Evolutionary conservation across 2,888 invertebrate genomes (phyloP).

Genomic region (Antitype chi): DNA sequence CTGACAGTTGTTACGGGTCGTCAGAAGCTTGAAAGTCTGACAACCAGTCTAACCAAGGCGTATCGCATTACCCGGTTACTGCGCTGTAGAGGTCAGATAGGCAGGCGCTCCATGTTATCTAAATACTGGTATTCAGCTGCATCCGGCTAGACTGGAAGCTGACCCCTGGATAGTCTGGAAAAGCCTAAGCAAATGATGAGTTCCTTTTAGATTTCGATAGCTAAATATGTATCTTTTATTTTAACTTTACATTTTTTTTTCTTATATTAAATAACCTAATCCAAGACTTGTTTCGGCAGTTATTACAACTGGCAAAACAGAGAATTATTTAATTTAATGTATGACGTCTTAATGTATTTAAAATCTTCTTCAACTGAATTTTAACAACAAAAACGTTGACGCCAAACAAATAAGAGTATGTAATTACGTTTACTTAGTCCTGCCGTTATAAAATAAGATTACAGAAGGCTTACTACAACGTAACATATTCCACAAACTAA

Average conservation of each 20-base stretch:
- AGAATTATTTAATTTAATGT: slow-evolving; percentile 17
- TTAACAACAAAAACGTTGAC: slow-evolving; percentile 29
- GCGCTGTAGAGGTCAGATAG: not conserved
- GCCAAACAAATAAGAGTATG: slow-evolving; percentile 23
- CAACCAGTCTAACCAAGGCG: not conserved
- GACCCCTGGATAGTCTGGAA: not conserved
- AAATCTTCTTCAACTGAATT: slow-evolving; percentile 41
- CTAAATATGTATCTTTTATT: not conserved
- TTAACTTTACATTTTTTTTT: not conserved
- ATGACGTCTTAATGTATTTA: slow-evolving; percentile 28
- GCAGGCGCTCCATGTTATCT: too few species aligned
- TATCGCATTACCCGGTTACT: not conserved
- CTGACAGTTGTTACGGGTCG: too few species aligned
- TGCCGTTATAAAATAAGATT: not conserved
- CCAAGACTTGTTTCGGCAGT: not conserved
- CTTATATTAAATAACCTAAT: not conserved
- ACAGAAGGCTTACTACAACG: slow-evolving; percentile 10
- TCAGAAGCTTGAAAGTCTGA: not conserved
- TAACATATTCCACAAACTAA: not conserved
- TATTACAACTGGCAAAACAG: slow-evolving; percentile 11
- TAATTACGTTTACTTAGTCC: slow-evolving; percentile 43
- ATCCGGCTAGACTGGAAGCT: not conserved
- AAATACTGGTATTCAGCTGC: not conserved
- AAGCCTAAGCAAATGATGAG: not conserved
- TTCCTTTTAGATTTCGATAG: not conserved